phyloP scores from a whole-genome alignment of 2,113 vertebrate species.

The Nanger granti region DNA sequence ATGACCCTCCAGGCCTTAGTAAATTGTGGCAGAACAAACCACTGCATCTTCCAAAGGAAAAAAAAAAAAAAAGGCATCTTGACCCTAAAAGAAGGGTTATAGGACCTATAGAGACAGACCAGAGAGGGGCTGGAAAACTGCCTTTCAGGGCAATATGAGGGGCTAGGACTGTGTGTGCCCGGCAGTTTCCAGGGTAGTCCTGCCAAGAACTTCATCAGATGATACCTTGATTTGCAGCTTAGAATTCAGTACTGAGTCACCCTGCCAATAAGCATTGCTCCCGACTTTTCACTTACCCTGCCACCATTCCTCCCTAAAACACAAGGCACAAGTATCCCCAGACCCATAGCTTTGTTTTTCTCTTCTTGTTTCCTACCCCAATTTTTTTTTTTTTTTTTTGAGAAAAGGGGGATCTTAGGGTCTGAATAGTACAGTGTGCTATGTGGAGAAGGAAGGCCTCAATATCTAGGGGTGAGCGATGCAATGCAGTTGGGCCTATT shows the following conservation, averaged over 20 bases:
- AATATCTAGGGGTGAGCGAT: not conserved
- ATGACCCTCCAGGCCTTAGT: not conserved
- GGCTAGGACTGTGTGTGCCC: not conserved
- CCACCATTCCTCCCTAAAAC: not conserved
- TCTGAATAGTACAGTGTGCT: not conserved
- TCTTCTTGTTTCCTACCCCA: not conserved
- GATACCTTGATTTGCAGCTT: not conserved
- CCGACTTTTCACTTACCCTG: not conserved
- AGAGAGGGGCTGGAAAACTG: not conserved
- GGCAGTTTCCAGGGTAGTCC: not conserved
- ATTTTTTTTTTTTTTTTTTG: not conserved
- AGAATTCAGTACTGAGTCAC: not conserved
- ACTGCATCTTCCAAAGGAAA: no score
- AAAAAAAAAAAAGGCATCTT: not conserved
- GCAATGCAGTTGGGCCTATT: not conserved
- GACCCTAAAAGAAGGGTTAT: not conserved
- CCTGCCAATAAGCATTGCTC: not conserved
- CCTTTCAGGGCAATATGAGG: not conserved
- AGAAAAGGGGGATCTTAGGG: not conserved
- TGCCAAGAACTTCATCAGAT: not conserved
- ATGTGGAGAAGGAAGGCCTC: not conserved
- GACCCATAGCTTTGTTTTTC: not conserved
- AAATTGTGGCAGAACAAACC: constrained; percentile 3
- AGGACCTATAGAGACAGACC: not conserved
- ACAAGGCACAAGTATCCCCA: not conserved